phyloP scores from a whole-genome alignment of 2,113 vertebrate species.

The Rhadina sibilatrix region DNA sequence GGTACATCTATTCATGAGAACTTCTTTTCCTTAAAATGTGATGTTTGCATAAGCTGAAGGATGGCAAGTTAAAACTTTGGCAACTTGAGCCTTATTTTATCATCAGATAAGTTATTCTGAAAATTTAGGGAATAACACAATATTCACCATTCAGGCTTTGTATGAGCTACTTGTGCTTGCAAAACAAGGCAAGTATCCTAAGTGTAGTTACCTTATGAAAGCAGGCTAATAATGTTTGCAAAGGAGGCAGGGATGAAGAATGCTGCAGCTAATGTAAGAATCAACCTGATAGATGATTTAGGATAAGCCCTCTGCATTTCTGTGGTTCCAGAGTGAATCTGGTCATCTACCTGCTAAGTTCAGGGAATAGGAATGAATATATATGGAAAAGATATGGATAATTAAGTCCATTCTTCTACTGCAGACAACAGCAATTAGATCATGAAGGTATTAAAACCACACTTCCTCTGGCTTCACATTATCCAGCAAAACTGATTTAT shows the following conservation, averaged over 20 bases:
- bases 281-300: not conserved
- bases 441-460: not conserved
- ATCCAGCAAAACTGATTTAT: constrained; percentile 2
- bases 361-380: not conserved
- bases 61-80: not conserved
- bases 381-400: not conserved
- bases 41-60: not conserved
- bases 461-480: not conserved
- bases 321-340: not conserved
- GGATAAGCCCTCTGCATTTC: not conserved
- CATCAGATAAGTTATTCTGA: not conserved
- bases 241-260: not conserved
- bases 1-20: not conserved
- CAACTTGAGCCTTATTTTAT: not conserved
- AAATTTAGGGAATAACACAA: not conserved
- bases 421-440: not conserved
- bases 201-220: not conserved
- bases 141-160: not conserved
- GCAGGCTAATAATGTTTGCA: not conserved
- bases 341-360: not conserved
- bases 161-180: not conserved
- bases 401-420: constrained; percentile 22
- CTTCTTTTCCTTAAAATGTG: not conserved
- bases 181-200: not conserved
- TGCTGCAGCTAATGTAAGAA: not conserved